Evolutionary conservation across 2,797 vertebrate species (phyloP).

Genomic region (Ctenopoma multispine): DNA sequence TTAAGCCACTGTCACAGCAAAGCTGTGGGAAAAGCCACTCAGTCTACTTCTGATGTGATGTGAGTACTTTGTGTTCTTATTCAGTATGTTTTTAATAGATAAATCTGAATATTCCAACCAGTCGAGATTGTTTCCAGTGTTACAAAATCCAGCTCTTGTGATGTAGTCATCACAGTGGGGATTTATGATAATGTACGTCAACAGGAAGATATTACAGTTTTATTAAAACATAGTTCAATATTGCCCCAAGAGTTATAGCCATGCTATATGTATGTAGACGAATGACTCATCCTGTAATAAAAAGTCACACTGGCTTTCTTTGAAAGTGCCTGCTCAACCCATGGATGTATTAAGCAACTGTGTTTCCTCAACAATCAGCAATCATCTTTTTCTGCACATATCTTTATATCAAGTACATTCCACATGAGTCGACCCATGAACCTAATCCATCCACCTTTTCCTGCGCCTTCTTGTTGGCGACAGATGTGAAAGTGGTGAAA

Average conservation of each 20-base stretch:
- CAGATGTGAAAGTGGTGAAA: no score
- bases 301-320: constrained; percentile 34
- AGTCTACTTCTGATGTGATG: not conserved
- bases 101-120: not conserved
- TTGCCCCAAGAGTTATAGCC: not conserved
- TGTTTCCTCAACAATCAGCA: not conserved
- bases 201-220: constrained; percentile 27
- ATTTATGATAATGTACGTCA: constrained; percentile 14
- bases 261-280: not conserved
- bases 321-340: not conserved
- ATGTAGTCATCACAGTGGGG: not conserved
- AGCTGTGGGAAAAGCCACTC: not conserved
- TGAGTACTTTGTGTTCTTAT: not conserved
- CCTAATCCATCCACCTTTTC: no score
- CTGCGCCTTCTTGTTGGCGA: not conserved
- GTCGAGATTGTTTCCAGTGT: not conserved
- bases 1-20: constrained; percentile 12
- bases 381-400: not conserved
- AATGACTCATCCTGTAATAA: constrained; percentile 43
- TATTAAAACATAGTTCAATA: not conserved
- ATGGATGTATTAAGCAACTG: not conserved
- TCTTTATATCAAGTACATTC: not conserved
- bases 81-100: constrained; percentile 1
- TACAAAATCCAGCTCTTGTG: constrained; percentile 12
- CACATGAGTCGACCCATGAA: not conserved